These are phyloP conservation scores for Venustoraphidia nigricollis DNA, from an alignment of 2,888 invertebrate genomes.

Conservation along the genomic window DNA sequence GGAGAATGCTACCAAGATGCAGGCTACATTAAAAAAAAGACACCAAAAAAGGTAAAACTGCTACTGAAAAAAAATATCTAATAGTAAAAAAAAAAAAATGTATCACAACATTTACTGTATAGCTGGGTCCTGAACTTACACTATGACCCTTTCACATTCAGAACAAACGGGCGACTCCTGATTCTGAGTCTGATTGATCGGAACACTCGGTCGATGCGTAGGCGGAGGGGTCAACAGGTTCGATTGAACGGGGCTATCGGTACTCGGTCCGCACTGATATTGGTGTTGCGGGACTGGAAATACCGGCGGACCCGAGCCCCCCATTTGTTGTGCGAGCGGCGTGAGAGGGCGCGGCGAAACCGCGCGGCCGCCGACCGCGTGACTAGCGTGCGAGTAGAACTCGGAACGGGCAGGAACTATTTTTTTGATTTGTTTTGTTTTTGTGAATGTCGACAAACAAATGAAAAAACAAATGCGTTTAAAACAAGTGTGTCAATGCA, in stretches of 20 bases:
- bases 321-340: constrained; percentile 28
- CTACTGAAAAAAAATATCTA: no score
- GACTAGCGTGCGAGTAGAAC: constrained; percentile 65
- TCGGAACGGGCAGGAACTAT: constrained; percentile 23
- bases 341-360: constrained; percentile 41
- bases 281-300: constrained; percentile 23
- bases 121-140: constrained; percentile 46
- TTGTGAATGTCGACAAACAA: no score
- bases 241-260: constrained; percentile 15
- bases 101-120: constrained; percentile 15
- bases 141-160: constrained; percentile 74
- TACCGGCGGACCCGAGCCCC: constrained; percentile 25
- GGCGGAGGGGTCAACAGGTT: constrained; percentile 11
- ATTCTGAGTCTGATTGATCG: constrained; percentile 36
- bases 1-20: no score
- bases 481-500: no score
- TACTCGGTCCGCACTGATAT: constrained; percentile 14
- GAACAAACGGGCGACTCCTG: constrained; percentile 54
- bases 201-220: constrained; percentile 26
- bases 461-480: no score
- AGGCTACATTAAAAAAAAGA: no score
- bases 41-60: no score
- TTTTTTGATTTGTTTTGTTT: not conserved
- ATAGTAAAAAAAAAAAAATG: no score
- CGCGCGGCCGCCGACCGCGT: constrained; percentile 51